Conservation (phyloP, 2,113 vertebrate species). For the Elephas maximus region DNA sequence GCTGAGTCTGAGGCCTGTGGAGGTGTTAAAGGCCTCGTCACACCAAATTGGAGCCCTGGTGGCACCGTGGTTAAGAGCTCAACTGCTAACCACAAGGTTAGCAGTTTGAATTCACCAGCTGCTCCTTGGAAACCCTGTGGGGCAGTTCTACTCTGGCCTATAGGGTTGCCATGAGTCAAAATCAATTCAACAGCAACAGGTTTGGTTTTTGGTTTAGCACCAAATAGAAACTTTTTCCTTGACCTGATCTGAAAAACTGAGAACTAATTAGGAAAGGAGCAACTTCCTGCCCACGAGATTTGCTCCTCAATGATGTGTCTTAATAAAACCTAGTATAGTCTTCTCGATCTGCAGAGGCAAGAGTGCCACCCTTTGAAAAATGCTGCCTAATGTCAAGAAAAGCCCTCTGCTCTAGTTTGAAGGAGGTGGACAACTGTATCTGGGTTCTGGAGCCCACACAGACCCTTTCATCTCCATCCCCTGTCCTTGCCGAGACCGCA, state of each 20-base stretch:
- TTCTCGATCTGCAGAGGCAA: slow-evolving; percentile 7
- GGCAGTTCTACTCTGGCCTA: too few relatives aligned
- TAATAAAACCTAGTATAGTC: neutral
- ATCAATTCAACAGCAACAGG: too few relatives aligned
- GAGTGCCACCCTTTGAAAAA: neutral
- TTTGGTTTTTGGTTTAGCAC: neutral
- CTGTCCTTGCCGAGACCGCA: neutral
- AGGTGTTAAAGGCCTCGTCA: neutral
- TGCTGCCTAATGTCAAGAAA: neutral
- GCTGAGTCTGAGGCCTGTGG: neutral
- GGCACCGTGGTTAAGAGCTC: too few relatives aligned
- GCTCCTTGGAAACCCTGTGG: too few relatives aligned
- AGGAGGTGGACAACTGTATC: neutral
- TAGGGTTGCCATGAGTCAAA: too few relatives aligned
- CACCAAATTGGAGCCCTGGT: too few relatives aligned
- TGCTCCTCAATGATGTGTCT: neutral
- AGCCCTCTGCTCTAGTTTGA: neutral
- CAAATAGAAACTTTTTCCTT: slow-evolving; percentile 16
- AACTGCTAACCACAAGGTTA: too few relatives aligned
- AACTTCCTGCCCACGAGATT: neutral
- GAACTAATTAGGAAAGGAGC: neutral
- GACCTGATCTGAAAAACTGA: neutral
- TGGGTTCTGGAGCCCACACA: neutral
- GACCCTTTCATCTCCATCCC: neutral
- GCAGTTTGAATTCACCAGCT: too few relatives aligned